Percentiles rank a stretch among this genome's conserved stretches.
These are phyloP conservation scores for Triplophysa tibetana DNA, from an alignment of 2,113 vertebrate species.

Conservation along the genomic window DNA sequence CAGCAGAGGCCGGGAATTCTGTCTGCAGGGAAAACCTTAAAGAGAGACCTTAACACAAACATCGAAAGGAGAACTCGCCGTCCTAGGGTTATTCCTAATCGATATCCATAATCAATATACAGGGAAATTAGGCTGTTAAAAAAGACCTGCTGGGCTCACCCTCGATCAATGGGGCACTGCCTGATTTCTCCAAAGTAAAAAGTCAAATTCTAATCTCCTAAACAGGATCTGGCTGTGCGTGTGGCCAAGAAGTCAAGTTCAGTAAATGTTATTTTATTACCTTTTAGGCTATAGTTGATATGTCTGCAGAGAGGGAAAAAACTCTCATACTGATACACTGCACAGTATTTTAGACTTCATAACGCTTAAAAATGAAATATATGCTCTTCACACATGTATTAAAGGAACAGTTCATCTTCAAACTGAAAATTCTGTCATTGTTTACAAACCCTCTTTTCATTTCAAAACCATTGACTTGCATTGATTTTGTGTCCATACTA, in stretches of 20 bases:
- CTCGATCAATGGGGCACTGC: slow-evolving; percentile 69
- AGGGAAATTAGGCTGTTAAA: slow-evolving; percentile 73
- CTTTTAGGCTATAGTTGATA: background rate
- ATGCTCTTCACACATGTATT: background rate
- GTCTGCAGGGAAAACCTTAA: slow-evolving; percentile 55
- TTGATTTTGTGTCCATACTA: too few relatives aligned
- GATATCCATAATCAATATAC: slow-evolving; percentile 78
- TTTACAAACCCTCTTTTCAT: too few relatives aligned
- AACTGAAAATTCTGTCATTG: too few relatives aligned
- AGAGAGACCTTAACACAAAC: slow-evolving; percentile 53
- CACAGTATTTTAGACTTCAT: background rate
- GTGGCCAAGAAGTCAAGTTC: slow-evolving; percentile 46
- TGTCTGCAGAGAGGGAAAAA: slow-evolving; percentile 5
- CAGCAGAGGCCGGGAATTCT: slow-evolving; percentile 15
- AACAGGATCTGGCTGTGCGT: slow-evolving; percentile 61
- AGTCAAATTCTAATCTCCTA: slow-evolving; percentile 65
- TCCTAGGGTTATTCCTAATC: slow-evolving; percentile 68
- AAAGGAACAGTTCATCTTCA: too few relatives aligned
- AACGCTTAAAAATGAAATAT: background rate
- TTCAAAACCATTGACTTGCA: too few relatives aligned
- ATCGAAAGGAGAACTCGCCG: slow-evolving; percentile 42
- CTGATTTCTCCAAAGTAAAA: slow-evolving; percentile 60
- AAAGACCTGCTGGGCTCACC: slow-evolving; percentile 65
- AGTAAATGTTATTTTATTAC: background rate
- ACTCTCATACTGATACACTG: background rate